Conservation (phyloP, 2,797 vertebrate species). For the Limnodromus scolopaceus region DNA sequence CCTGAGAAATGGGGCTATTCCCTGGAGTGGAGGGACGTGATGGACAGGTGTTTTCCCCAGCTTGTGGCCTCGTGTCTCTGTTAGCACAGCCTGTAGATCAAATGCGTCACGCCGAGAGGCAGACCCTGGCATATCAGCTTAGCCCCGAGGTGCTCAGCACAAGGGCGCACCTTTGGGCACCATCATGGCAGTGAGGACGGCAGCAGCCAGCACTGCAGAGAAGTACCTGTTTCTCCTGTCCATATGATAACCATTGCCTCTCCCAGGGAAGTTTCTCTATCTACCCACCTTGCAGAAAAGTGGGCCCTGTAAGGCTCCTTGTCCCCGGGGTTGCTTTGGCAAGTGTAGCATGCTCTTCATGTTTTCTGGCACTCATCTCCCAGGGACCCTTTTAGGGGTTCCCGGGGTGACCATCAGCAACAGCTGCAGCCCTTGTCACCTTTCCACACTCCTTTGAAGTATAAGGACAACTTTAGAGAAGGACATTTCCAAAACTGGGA, state of each 20-base stretch:
- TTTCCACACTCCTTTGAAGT: background rate
- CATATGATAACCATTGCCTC: background rate
- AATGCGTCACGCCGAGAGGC: background rate
- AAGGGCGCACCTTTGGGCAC: background rate
- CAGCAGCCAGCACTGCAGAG: background rate
- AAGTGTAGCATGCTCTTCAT: background rate
- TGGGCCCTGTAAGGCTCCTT: background rate
- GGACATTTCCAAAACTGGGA: background rate
- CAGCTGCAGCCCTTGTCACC: background rate
- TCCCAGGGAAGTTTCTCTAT: background rate
- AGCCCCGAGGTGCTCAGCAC: background rate
- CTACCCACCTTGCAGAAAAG: background rate
- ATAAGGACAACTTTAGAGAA: background rate
- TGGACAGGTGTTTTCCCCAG: accelerated
- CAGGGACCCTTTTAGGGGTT: background rate
- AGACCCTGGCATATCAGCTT: background rate
- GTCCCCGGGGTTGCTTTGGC: background rate
- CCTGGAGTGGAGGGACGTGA: accelerated
- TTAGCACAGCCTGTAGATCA: background rate
- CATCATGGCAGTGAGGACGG: too few species aligned
- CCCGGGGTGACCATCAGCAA: background rate
- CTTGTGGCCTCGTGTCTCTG: background rate
- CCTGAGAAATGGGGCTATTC: accelerated
- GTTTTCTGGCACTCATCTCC: background rate
- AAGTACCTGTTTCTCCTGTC: background rate